Evolutionary conservation across 2,113 vertebrate species (phyloP).

Genomic region (Sula dactylatra): DNA sequence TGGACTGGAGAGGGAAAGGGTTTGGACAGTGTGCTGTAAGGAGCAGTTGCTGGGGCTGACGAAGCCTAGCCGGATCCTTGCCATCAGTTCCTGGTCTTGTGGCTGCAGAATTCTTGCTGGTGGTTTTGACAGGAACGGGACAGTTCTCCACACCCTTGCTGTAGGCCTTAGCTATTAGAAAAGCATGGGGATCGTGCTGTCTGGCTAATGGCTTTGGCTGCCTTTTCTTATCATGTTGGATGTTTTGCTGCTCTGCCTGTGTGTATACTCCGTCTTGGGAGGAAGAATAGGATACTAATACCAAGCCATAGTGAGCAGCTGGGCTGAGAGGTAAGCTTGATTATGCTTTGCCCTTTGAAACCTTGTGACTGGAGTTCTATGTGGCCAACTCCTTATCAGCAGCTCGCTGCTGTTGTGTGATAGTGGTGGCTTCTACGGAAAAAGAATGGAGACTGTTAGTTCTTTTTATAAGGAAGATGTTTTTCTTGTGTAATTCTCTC

Average conservation of each 20-base stretch:
- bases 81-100: neutral
- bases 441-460: neutral
- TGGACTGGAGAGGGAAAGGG: neutral
- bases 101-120: neutral
- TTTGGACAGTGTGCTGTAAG: neutral
- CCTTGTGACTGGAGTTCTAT: neutral
- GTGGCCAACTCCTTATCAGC: slow-evolving; percentile 9
- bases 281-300: neutral
- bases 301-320: rapidly evolving
- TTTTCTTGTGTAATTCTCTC: neutral
- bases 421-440: neutral
- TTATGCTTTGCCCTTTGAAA: slow-evolving; percentile 22
- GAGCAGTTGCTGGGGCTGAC: neutral
- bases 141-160: neutral
- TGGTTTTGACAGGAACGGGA: rapidly evolving
- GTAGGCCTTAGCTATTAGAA: neutral
- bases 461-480: neutral
- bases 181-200: rapidly evolving
- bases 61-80: neutral
- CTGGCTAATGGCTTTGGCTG: neutral
- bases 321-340: neutral
- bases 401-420: rapidly evolving
- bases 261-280: neutral
- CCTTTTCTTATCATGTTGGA: neutral
- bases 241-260: neutral